These are phyloP conservation scores for Drosophila oshimai DNA, from an alignment of 1,140 invertebrate genomes.

Conservation along the genomic window DNA sequence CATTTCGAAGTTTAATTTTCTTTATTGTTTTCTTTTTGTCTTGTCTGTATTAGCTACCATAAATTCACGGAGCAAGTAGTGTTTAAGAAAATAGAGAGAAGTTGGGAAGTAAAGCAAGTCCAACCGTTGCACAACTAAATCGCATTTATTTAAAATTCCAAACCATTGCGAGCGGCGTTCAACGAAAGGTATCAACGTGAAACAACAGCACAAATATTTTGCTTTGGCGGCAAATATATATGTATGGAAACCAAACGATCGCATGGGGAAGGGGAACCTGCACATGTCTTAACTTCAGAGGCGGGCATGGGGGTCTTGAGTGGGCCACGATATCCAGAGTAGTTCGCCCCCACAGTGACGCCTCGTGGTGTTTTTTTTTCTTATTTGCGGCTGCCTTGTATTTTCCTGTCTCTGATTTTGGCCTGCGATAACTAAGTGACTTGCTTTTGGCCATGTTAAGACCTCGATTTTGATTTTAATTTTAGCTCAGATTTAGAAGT, in stretches of 20 bases:
- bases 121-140: slow-evolving; percentile 74
- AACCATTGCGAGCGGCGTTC: slow-evolving; percentile 52
- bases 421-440: slow-evolving; percentile 51
- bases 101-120: slow-evolving; percentile 21
- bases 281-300: slow-evolving; percentile 35
- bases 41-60: slow-evolving; percentile 44
- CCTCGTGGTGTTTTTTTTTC: slow-evolving; percentile 17
- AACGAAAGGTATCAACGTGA: slow-evolving; percentile 22
- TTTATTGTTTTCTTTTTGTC: neutral
- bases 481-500: slow-evolving; percentile 7
- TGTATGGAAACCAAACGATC: slow-evolving; percentile 14
- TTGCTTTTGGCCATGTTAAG: slow-evolving; percentile 33
- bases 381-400: neutral
- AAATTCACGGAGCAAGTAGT: slow-evolving; percentile 53
- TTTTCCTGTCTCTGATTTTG: slow-evolving; percentile 42
- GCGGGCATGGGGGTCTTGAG: neutral
- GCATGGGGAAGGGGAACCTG: slow-evolving; percentile 28
- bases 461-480: neutral
- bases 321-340: neutral
- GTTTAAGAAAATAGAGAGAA: slow-evolving; percentile 17
- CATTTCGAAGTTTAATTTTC: neutral
- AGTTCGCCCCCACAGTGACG: slow-evolving; percentile 38
- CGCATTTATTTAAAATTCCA: slow-evolving; percentile 77
- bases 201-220: slow-evolving; percentile 55
- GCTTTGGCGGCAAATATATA: slow-evolving; percentile 48